phyloP scores from a whole-genome alignment of 1,140 invertebrate genomes.

The Drosophila fuyamai region DNA sequence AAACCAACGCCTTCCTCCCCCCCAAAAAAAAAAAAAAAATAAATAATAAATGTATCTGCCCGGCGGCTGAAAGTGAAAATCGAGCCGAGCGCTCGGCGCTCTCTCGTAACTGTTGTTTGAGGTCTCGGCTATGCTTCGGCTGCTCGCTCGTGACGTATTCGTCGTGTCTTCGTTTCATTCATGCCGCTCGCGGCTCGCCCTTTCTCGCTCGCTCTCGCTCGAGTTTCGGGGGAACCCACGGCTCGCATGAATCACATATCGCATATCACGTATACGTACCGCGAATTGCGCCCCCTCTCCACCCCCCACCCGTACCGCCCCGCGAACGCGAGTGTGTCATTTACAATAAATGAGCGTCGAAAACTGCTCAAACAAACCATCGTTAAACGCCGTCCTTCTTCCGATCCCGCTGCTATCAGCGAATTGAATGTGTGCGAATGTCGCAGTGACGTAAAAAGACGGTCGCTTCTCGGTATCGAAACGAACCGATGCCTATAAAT shows the following conservation, averaged over 20 bases:
- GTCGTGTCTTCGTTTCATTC: slow-evolving; percentile 56
- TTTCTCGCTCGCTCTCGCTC: slow-evolving; percentile 2
- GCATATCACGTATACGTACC: slow-evolving; percentile 18
- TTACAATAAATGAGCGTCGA: slow-evolving; percentile 22
- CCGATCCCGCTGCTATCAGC: not conserved
- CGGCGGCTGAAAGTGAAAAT: slow-evolving; percentile 32
- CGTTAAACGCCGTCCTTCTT: not conserved
- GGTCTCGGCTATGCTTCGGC: slow-evolving; percentile 8
- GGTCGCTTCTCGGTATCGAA: slow-evolving; percentile 2
- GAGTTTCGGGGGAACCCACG: slow-evolving; percentile 33
- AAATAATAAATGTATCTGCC: not conserved
- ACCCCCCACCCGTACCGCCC: not conserved
- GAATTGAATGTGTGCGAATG: slow-evolving; percentile 2
- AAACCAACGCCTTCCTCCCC: not conserved
- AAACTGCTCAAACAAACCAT: slow-evolving; percentile 32
- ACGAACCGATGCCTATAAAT: slow-evolving; percentile 33
- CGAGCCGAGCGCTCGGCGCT: slow-evolving; percentile 7
- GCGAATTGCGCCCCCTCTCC: too few relatives aligned
- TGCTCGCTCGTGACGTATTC: slow-evolving; percentile 29
- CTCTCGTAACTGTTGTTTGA: slow-evolving; percentile 16
- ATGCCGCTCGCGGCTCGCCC: slow-evolving; percentile 30
- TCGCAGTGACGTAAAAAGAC: slow-evolving; percentile 60
- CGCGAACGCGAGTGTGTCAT: slow-evolving; percentile 29
- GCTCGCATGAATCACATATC: slow-evolving; percentile 42
- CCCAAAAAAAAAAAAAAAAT: not conserved